Conservation (phyloP, 2,113 vertebrate species). For the Ovis aries region DNA sequence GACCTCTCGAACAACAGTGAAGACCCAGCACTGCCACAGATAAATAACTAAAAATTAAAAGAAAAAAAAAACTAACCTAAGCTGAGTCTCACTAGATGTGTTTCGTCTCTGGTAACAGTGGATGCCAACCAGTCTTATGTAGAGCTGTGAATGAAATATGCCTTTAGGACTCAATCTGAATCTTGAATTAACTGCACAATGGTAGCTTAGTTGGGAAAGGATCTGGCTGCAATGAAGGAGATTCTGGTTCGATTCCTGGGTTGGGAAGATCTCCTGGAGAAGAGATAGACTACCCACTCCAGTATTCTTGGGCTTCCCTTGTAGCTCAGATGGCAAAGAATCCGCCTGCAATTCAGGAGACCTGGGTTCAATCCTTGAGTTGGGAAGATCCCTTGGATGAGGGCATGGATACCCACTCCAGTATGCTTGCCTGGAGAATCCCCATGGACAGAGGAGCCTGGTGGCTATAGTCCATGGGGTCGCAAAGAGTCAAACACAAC, state of each 20-base stretch:
- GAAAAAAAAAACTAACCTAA: background rate
- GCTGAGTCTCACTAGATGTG: background rate
- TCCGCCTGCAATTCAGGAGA: accelerated
- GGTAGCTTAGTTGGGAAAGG: background rate
- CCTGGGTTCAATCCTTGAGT: background rate
- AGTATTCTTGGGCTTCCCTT: background rate
- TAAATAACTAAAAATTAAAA: background rate
- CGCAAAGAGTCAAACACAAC: background rate
- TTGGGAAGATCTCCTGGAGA: background rate
- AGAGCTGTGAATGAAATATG: background rate
- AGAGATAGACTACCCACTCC: background rate
- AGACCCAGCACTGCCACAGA: background rate
- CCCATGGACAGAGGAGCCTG: background rate
- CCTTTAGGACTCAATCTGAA: background rate
- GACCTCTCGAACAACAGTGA: background rate
- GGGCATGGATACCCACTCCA: background rate
- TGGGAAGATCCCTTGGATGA: background rate
- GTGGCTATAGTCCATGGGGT: background rate
- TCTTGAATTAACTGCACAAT: background rate
- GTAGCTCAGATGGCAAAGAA: background rate
- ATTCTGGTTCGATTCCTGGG: background rate
- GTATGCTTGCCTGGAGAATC: background rate
- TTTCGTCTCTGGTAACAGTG: background rate
- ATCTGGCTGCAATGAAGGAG: background rate
- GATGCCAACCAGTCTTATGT: background rate